Conservation (phyloP, 2,113 vertebrate genomes). For the Salvelinus namaycush region DNA sequence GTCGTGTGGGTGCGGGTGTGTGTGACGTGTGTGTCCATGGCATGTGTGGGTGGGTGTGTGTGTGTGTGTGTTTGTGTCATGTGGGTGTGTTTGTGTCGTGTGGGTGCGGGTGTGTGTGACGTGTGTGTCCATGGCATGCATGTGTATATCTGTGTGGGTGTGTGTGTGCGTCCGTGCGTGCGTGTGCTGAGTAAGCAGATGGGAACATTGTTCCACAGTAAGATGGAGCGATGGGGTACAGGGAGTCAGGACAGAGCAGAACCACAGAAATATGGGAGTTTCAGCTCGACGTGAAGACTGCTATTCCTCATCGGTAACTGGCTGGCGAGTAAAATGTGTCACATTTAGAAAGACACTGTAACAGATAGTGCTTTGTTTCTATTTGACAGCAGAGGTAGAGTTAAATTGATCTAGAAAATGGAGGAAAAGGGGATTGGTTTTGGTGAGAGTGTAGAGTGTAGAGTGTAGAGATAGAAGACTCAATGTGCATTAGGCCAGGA, state of each 20-base stretch:
- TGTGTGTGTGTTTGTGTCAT: neutral
- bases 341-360: no score
- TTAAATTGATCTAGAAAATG: neutral
- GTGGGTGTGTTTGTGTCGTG: neutral
- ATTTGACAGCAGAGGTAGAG: no score
- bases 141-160: neutral
- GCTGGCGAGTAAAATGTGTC: no score
- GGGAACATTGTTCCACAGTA: no score
- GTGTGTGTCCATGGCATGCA: neutral
- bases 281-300: no score
- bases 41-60: neutral
- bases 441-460: no score
- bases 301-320: no score
- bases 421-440: no score
- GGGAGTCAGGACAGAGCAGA: neutral
- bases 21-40: neutral
- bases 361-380: no score
- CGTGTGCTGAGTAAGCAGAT: slow-evolving; percentile 1
- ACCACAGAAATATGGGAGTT: neutral
- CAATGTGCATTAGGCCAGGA: no score
- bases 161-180: neutral
- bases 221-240: neutral
- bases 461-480: no score
- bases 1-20: slow-evolving; percentile 2
- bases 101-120: slow-evolving; percentile 8